phyloP scores from a whole-genome alignment of 2,113 vertebrate genomes.

The Eira barbara region DNA sequence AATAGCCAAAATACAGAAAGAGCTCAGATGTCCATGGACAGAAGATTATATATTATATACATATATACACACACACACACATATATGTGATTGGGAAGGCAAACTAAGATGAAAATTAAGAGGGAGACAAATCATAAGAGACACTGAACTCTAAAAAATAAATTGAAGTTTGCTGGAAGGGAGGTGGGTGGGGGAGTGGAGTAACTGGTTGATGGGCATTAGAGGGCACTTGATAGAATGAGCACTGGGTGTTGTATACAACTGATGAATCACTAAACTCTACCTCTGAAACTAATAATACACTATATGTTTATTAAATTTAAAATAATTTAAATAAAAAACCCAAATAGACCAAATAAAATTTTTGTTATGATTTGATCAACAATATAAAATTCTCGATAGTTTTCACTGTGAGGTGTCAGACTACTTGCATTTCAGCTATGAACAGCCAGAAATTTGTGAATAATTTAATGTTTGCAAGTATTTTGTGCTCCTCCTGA shows the following conservation, averaged over 20 bases:
- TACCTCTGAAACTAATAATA: neutral
- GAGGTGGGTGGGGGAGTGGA: neutral
- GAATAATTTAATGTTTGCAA: conserved; percentile 44
- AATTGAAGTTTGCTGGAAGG: neutral
- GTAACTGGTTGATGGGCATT: neutral
- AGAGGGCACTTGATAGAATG: neutral
- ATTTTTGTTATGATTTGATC: conserved; percentile 22
- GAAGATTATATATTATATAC: neutral
- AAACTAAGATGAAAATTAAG: no score
- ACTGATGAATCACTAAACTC: neutral
- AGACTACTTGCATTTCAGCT: neutral
- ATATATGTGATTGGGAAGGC: no score
- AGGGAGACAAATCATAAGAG: neutral
- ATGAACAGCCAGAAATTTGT: conserved; percentile 38
- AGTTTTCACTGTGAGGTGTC: neutral
- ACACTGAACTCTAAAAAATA: neutral
- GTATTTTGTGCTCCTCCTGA: conserved; percentile 45
- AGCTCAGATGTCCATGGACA: neutral
- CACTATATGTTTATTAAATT: neutral
- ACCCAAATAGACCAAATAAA: neutral
- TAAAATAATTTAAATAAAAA: neutral
- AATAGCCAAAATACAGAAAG: neutral
- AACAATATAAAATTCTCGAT: conserved; percentile 24
- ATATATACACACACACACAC: no score
- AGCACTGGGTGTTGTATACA: neutral